Evolutionary conservation across 2,797 vertebrate species (phyloP), one percentile per base, ranked within the genome.

Genomic region (Myripristis jacobus): DNA sequence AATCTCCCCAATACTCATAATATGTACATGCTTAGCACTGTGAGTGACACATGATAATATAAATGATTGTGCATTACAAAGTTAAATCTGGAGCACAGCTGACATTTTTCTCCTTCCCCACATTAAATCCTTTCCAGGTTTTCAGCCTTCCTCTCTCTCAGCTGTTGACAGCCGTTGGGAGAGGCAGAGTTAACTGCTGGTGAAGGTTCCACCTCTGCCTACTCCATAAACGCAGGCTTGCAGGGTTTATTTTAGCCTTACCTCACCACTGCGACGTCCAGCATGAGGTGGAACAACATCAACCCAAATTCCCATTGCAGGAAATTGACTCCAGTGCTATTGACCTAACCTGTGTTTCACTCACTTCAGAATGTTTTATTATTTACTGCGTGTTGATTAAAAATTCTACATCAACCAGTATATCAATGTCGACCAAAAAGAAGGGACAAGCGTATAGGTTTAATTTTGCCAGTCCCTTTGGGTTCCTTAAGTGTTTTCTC

Each of bases 261-360:
- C 46, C 60, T 48, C 60, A 62, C 11, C 13, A 22, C 27, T 21
- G n/a, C 46, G 51, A 31, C 29, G 60, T 48, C n/a, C 46, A 61
- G 21, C 13, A 16, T 31, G 59, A 31, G 59, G 25, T 7, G 22
- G 12, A 18, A 19, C 58, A 51, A n/a, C 50, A 64, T 25, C 13
- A 44, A 50, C 54, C 48, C 27, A 31, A 13, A 43, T 63, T 66
- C 38, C n/a, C 12, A 31, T 27, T 15, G 58, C 68, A 63, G 61
- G 65, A 75, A 69, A 65, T 36, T 11, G 34, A 55, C 27, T 59
- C 12, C 9, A 36, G 12, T 38, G 34, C 36, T 11, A 9, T 69
- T 25, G 52, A 1, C 5, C 15, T 34, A 22, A 50, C 58, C 29
- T 36, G 18, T 53, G 15, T 60, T 51, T 24, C 31, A 55, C 48